Evolutionary conservation across 2,797 vertebrate species (phyloP).

Genomic region (Onychomys torridus): DNA sequence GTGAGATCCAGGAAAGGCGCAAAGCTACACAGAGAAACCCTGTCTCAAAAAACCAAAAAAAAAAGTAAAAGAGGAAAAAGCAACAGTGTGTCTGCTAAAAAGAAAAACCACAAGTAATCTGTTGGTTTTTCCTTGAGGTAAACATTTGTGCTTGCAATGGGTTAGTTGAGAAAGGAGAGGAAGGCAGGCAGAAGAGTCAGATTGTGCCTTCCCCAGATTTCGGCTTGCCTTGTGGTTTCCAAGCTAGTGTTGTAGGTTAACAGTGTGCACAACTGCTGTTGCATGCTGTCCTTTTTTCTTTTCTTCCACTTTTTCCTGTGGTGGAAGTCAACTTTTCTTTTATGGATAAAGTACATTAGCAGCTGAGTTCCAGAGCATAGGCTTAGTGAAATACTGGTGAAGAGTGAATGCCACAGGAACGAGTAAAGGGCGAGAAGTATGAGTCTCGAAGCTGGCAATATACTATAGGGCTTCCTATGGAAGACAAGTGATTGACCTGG

Average conservation of each 20-base stretch:
- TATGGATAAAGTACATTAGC: not conserved
- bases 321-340: not conserved
- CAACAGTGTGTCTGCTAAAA: not conserved
- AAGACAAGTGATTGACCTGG: not conserved
- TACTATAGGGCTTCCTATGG: not conserved
- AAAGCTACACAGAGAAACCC: too few relatives aligned
- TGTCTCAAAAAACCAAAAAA: too few relatives aligned
- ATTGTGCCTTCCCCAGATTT: not conserved
- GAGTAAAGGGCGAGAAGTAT: not conserved
- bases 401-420: not conserved
- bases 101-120: not conserved
- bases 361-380: not conserved
- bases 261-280: not conserved
- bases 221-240: not conserved
- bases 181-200: not conserved
- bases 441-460: not conserved
- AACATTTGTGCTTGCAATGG: not conserved
- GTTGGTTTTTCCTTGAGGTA: conserved; percentile 31
- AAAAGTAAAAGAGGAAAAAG: not conserved
- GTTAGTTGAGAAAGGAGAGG: not conserved
- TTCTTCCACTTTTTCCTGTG: not conserved
- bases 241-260: not conserved
- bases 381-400: not conserved
- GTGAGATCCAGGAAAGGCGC: too few relatives aligned
- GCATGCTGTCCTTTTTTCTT: not conserved